A percentile compares a stretch with the other conserved stretches of the same genome.
Conservation (phyloP, 2,797 vertebrate genomes). For the Gouania willdenowi region DNA sequence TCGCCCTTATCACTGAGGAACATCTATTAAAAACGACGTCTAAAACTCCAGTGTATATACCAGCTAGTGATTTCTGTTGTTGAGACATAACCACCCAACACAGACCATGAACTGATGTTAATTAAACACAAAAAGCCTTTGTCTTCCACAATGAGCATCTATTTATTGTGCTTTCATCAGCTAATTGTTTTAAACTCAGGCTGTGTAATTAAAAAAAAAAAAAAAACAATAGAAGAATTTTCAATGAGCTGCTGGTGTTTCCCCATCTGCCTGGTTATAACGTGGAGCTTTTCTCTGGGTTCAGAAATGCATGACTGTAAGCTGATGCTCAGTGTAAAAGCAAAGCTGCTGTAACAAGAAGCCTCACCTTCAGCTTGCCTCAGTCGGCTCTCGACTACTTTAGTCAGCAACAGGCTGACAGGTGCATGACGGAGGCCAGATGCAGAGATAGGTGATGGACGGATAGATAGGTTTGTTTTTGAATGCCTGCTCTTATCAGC, state of each 20-base stretch:
- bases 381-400: constrained; percentile 6
- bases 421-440: background rate
- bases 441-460: background rate
- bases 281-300: background rate
- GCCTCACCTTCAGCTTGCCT: background rate
- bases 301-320: background rate
- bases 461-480: constrained; percentile 18
- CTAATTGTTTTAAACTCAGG: background rate
- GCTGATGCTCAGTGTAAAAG: background rate
- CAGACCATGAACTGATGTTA: background rate
- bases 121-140: too few relatives aligned
- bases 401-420: background rate
- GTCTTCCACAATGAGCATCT: too few relatives aligned
- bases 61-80: too few relatives aligned
- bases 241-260: background rate
- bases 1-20: too few relatives aligned
- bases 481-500: constrained; percentile 14
- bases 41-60: too few relatives aligned
- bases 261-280: background rate
- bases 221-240: too few relatives aligned
- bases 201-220: background rate
- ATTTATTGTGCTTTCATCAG: background rate
- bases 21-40: too few relatives aligned
- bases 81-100: too few relatives aligned
- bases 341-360: background rate